Conservation (phyloP, 2,888 invertebrate species). For the Cancer borealis region DNA sequence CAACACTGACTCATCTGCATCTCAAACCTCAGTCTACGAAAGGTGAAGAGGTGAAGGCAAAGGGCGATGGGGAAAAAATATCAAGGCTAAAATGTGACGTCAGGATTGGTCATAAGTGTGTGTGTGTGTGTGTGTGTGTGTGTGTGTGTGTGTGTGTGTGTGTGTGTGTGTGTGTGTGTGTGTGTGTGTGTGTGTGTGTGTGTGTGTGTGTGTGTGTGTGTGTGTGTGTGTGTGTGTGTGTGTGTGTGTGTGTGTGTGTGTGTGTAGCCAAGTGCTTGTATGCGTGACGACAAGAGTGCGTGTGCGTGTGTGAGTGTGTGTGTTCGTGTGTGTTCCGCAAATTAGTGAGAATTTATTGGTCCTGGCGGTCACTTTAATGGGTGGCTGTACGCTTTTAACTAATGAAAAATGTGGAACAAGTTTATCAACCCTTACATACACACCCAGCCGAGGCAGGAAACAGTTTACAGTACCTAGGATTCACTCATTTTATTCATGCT, state of each 20-base stretch:
- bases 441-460: background rate
- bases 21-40: background rate
- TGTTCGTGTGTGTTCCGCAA: conserved; percentile 13
- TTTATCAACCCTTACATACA: background rate
- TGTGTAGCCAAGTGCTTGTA: background rate
- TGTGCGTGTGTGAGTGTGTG: conserved; percentile 36
- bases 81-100: background rate
- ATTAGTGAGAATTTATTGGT: background rate
- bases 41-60: background rate
- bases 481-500: background rate
- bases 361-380: background rate
- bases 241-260: conserved; percentile 42
- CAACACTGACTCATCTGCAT: conserved; percentile 11
- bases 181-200: conserved; percentile 16
- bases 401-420: conserved; percentile 13
- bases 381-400: background rate
- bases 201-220: conserved; percentile 31
- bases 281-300: background rate
- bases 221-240: background rate
- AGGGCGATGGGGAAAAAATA: background rate
- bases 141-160: conserved; percentile 30
- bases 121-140: conserved; percentile 20
- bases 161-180: background rate
- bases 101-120: background rate
- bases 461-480: background rate